Evolutionary conservation across 2,797 vertebrate genomes (phyloP).

Genomic region (Alouatta caraya): DNA sequence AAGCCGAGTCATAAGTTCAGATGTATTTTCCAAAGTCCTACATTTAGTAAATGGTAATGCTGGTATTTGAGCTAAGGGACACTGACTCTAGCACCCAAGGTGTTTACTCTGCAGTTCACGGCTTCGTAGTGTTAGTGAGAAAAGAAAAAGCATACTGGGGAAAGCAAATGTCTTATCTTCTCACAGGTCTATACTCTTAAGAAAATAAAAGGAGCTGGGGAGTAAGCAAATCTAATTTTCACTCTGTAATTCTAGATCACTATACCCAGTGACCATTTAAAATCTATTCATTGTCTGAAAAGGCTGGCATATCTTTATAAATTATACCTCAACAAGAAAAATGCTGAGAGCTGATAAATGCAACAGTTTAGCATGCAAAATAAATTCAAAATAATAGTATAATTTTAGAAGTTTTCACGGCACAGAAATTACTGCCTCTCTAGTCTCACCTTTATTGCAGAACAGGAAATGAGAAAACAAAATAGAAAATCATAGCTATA

Average conservation of each 20-base stretch:
- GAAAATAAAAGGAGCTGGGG: neutral
- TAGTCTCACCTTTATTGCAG: slow-evolving; percentile 14
- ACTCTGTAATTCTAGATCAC: neutral
- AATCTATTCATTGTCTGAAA: neutral
- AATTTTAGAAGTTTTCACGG: neutral
- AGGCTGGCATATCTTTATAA: neutral
- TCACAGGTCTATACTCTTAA: neutral
- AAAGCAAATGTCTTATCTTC: neutral
- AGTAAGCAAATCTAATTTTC: slow-evolving; percentile 27
- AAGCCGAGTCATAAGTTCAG: neutral
- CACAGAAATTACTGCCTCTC: neutral
- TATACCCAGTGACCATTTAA: neutral
- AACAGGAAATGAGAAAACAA: slow-evolving; percentile 31
- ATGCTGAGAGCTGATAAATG: neutral
- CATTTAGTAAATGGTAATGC: neutral
- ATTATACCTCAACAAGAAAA: neutral
- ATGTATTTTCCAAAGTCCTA: neutral
- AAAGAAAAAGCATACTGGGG: neutral
- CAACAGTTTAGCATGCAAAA: slow-evolving; percentile 21
- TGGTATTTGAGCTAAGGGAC: neutral
- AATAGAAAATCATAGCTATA: slow-evolving; percentile 38
- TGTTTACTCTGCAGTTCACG: neutral
- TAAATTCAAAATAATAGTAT: neutral
- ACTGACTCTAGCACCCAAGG: neutral
- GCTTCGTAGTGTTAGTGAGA: neutral